Conservation (phyloP, 2,888 invertebrate genomes). For the Chesias legatella region DNA sequence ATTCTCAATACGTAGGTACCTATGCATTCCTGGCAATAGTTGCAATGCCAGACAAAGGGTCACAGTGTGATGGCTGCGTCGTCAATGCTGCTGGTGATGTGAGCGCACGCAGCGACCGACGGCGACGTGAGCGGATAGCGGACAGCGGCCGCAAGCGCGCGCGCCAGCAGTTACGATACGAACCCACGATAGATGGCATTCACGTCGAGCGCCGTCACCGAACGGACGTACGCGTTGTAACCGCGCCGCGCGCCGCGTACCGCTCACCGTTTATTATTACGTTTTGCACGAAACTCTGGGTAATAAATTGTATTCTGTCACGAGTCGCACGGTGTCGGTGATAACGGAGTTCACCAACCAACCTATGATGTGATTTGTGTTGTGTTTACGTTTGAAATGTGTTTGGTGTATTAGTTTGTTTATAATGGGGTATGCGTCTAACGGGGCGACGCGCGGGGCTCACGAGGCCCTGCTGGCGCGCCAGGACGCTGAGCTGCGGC, state of each 20-base stretch:
- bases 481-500: slow-evolving; percentile 95
- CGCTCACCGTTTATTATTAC: slow-evolving; percentile 13
- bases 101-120: slow-evolving; percentile 26
- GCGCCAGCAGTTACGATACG: slow-evolving; percentile 43
- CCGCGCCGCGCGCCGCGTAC: slow-evolving; percentile 19
- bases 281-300: slow-evolving; percentile 12
- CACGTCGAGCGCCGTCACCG: slow-evolving; percentile 56
- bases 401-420: slow-evolving; percentile 53
- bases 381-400: slow-evolving; percentile 71
- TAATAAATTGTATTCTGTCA: slow-evolving; percentile 42
- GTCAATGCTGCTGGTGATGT: slow-evolving; percentile 29
- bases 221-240: slow-evolving; percentile 45
- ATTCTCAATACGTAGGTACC: not conserved
- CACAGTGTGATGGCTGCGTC: slow-evolving; percentile 10
- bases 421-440: slow-evolving; percentile 91
- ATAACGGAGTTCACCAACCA: no score
- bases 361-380: slow-evolving; percentile 66
- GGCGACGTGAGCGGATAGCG: slow-evolving; percentile 42
- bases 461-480: slow-evolving; percentile 94
- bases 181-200: slow-evolving; percentile 60
- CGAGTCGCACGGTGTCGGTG: slow-evolving; percentile 54
- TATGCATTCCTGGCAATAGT: slow-evolving; percentile 5
- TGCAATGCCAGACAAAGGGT: slow-evolving; percentile 24
- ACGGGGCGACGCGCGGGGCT: slow-evolving; percentile 91
- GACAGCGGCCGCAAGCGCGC: slow-evolving; percentile 35